These are phyloP conservation scores for Ormia ochracea DNA, from an alignment of 2,888 invertebrate species.

Conservation along the genomic window DNA sequence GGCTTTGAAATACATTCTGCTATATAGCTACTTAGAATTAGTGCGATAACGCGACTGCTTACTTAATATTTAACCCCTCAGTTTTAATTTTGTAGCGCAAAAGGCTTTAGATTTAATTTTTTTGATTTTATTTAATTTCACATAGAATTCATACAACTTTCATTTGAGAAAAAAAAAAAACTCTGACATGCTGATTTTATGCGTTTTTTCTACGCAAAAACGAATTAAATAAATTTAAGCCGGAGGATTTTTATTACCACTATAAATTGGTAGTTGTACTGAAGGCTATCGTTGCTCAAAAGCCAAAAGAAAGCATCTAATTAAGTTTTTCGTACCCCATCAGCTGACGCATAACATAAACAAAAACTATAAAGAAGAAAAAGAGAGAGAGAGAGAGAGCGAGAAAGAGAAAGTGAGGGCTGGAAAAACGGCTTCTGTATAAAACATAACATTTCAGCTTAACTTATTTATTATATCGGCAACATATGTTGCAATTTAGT, in stretches of 20 bases:
- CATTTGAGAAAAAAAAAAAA: too few species aligned
- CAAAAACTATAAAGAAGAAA: too few species aligned
- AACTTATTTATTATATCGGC: not conserved
- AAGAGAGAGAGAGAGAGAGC: too few species aligned
- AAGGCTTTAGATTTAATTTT: too few species aligned
- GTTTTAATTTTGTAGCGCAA: too few species aligned
- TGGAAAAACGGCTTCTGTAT: slow-evolving; percentile 4
- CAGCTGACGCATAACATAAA: not conserved
- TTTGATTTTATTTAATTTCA: too few species aligned
- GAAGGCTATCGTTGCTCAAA: not conserved
- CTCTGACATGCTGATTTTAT: not conserved
- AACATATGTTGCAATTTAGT: slow-evolving; percentile 30
- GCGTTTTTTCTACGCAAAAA: not conserved
- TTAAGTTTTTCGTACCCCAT: slow-evolving; percentile 34
- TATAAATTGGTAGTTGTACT: not conserved
- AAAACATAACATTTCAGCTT: slow-evolving; percentile 8
- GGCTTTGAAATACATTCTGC: too few species aligned
- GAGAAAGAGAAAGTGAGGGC: not conserved
- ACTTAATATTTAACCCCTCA: too few species aligned
- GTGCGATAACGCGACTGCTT: too few species aligned
- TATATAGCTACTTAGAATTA: too few species aligned
- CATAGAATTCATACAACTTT: too few species aligned
- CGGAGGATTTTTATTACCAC: not conserved
- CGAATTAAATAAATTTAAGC: not conserved
- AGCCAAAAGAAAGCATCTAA: slow-evolving; percentile 25